Evolutionary conservation across 2,888 invertebrate genomes (phyloP).

Genomic region (Adineta ricciae): DNA sequence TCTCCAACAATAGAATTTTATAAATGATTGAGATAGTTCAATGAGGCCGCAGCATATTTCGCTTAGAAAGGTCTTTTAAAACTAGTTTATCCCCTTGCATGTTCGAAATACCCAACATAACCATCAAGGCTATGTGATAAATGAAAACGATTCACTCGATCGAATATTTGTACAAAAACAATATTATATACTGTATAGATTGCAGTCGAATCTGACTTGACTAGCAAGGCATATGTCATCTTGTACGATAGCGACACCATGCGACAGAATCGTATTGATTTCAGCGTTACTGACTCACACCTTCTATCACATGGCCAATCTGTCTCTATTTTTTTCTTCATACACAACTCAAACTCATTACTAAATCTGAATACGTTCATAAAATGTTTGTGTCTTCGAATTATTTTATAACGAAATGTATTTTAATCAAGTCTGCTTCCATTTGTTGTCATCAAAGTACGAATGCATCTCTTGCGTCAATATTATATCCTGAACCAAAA

Average conservation of each 20-base stretch:
- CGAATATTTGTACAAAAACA: too few relatives aligned
- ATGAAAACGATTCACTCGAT: too few relatives aligned
- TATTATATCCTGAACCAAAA: not conserved
- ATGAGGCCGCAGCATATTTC: too few relatives aligned
- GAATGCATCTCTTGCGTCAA: not conserved
- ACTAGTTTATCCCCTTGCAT: too few relatives aligned
- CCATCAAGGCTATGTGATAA: too few relatives aligned
- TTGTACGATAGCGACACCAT: not conserved
- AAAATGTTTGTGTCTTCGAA: not conserved
- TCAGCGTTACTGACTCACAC: not conserved
- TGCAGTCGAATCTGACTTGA: too few relatives aligned
- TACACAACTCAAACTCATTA: not conserved
- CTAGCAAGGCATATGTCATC: too few relatives aligned
- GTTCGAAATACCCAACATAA: too few relatives aligned
- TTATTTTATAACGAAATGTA: not conserved
- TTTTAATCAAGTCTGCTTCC: not conserved
- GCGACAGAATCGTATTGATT: not conserved
- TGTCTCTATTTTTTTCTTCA: not conserved
- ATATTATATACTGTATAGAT: too few relatives aligned
- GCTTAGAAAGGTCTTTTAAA: too few relatives aligned
- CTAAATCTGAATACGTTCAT: not conserved
- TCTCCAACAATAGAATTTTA: too few relatives aligned
- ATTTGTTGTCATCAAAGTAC: not conserved
- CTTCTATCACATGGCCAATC: constrained; percentile 5
- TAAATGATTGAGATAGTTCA: too few relatives aligned